Evolutionary conservation across 2,113 vertebrate species (phyloP), one percentile per base, ranked within the genome.

Genomic region (Tupaia chinensis): DNA sequence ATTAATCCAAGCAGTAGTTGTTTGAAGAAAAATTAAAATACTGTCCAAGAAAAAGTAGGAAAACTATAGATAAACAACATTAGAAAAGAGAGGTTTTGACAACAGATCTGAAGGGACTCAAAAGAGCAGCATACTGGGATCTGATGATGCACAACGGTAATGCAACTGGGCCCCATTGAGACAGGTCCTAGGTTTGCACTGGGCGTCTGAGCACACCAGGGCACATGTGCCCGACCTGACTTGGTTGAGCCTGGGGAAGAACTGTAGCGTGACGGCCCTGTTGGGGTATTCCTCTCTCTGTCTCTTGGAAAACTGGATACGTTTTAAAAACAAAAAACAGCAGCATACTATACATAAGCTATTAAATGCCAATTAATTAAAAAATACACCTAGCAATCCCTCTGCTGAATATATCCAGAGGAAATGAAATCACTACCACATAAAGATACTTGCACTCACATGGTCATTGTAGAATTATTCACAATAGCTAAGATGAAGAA

Each of bases 1-100:
- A 56, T 44, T 58, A 87, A 76, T 79, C 10, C 63, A 81, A 93
- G 22, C 20, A 81, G 10, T 54, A 80, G n/a, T 58, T 96, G 54
- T 86, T 88, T 87, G 34, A 83, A 91, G 93, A 85, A 17, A 44
- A 89, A 94, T 58, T 83, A 76, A 85, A 91, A 54, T 65, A 69
- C 16, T 63, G 23, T 9, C 9, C 61, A 79, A 82, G 58, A 72
- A 86, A 93, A 91, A 15, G 12, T 53, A 82, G 32, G 69, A 81
- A 90, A 87, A 17, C 61, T 9, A 56, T 23, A 68, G 1, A 32
- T 23, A 93, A 70, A 77, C 25, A 60, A 1, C 58, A 81, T 72
- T 63, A 32, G 65, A 60, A 83, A 87, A 83, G 2, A 66, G 2
- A 6, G 16, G 2, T 14, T 53, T 10, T 53, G 56, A 63, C 5